A percentile compares a stretch with the other conserved stretches of the same genome.
Evolutionary conservation across 1,140 invertebrate species (phyloP).

Genomic region (Acarapis woodi): DNA sequence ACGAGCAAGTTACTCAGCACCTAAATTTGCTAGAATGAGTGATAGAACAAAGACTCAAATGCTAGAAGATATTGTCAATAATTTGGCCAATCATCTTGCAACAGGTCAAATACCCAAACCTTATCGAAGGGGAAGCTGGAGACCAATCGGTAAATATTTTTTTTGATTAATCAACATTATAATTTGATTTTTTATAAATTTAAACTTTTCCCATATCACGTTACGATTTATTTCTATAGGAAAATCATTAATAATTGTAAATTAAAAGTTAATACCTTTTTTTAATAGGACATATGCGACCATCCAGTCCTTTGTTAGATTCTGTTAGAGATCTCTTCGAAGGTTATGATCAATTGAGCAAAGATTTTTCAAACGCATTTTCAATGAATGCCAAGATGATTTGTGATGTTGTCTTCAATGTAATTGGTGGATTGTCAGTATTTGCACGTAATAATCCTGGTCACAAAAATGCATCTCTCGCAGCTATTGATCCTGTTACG

Average conservation of each 20-base stretch:
- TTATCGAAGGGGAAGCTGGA: slow-evolving; percentile 60
- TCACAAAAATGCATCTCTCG: no score
- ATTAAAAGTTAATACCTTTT: no score
- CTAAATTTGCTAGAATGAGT: slow-evolving; percentile 87
- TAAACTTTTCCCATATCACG: no score
- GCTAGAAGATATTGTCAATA: slow-evolving; percentile 75
- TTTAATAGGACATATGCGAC: slow-evolving; percentile 72
- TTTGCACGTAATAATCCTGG: slow-evolving; percentile 1
- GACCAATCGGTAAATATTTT: no score
- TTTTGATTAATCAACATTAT: no score
- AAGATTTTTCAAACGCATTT: slow-evolving; percentile 65
- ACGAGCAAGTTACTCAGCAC: slow-evolving; percentile 75
- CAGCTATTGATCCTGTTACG: background rate
- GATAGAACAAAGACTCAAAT: slow-evolving; percentile 61
- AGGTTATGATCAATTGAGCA: slow-evolving; percentile 69
- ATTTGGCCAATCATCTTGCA: slow-evolving; percentile 70
- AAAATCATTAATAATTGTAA: no score
- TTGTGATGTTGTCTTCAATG: slow-evolving; percentile 67
- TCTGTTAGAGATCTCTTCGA: slow-evolving; percentile 63
- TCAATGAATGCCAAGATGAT: slow-evolving; percentile 35
- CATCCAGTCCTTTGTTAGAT: slow-evolving; percentile 63
- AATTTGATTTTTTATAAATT: no score
- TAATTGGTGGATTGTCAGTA: slow-evolving; percentile 18
- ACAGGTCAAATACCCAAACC: slow-evolving; percentile 84
- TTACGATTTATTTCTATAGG: no score